These are phyloP conservation scores for Heliconius aoede DNA, from an alignment of 2,888 invertebrate species.

Conservation along the genomic window DNA sequence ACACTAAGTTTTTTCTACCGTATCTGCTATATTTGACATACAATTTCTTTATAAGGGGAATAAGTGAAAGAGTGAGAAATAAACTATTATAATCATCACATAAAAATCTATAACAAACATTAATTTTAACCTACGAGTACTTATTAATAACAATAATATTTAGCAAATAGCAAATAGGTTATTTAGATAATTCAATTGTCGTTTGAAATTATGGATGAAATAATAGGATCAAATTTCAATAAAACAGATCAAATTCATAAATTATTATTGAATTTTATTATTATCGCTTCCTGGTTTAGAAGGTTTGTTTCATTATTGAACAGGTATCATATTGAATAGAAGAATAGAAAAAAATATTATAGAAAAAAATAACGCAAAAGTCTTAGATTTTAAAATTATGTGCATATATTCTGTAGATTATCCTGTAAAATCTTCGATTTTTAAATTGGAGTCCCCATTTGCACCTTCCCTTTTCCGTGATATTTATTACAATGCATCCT, in stretches of 20 bases:
- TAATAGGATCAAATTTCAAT: conserved; percentile 17
- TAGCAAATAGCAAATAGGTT: conserved; percentile 6
- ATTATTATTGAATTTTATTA: not conserved
- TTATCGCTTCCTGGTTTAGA: not conserved
- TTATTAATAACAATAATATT: conserved; percentile 5
- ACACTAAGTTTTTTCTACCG: not conserved
- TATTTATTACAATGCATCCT: too few species aligned
- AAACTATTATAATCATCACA: not conserved
- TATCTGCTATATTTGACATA: not conserved
- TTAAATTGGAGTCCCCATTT: too few species aligned
- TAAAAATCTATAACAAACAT: not conserved
- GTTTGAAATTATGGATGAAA: not conserved
- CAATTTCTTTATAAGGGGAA: not conserved
- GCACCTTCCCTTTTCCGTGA: too few species aligned
- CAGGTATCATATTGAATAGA: too few species aligned
- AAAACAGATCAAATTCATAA: conserved; percentile 18
- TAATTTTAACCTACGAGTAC: not conserved
- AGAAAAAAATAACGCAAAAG: too few species aligned
- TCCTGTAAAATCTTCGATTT: too few species aligned
- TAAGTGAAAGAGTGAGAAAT: not conserved
- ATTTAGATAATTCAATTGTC: conserved; percentile 19
- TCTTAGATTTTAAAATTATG: too few species aligned
- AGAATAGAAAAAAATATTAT: too few species aligned
- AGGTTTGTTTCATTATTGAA: not conserved
- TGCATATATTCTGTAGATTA: too few species aligned